These are phyloP conservation scores for Elysia chlorotica DNA, from an alignment of 1,140 invertebrate species.

Conservation along the genomic window DNA sequence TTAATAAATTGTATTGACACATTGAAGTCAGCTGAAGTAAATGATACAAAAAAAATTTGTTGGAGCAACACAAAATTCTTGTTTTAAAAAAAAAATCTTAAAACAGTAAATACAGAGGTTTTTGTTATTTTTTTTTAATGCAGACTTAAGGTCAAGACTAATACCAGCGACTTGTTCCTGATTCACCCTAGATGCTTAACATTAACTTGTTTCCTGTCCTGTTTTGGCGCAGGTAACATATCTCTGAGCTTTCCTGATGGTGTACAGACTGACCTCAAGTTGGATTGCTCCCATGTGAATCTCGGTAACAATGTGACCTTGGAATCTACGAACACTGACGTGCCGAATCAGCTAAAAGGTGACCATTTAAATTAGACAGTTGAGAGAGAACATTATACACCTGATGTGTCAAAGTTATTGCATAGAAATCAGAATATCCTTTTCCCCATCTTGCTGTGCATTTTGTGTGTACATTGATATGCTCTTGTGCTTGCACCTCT, in stretches of 20 bases:
- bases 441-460: too few relatives aligned
- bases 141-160: not conserved
- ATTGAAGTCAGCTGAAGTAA: constrained; percentile 12
- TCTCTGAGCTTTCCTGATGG: constrained; percentile 10
- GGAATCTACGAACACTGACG: too few relatives aligned
- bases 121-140: not conserved
- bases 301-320: too few relatives aligned
- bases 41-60: not conserved
- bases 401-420: too few relatives aligned
- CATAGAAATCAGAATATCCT: too few relatives aligned
- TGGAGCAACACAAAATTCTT: not conserved
- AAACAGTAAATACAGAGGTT: not conserved
- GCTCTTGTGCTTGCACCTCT: too few relatives aligned
- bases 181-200: not conserved
- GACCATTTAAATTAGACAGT: too few relatives aligned
- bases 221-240: constrained; percentile 4
- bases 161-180: not conserved
- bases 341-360: too few relatives aligned
- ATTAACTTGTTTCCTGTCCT: not conserved
- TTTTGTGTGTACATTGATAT: too few relatives aligned
- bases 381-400: too few relatives aligned
- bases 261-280: constrained; percentile 5
- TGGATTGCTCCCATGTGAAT: not conserved
- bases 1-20: too few relatives aligned
- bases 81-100: not conserved